Evolutionary conservation across 2,797 vertebrate species (phyloP).

Genomic region (Acanthurus lineatus): DNA sequence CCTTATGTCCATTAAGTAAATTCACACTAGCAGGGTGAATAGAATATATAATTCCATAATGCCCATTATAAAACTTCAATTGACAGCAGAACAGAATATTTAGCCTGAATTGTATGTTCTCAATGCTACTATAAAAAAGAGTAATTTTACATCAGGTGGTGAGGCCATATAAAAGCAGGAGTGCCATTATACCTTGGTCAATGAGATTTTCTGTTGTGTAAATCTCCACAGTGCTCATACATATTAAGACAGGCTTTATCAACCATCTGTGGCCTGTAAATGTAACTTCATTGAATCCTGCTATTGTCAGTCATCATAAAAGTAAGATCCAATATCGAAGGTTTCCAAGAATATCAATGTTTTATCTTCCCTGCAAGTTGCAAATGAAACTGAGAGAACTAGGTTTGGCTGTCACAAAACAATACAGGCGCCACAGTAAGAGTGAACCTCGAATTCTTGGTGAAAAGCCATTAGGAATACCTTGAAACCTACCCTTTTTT

Average conservation of each 20-base stretch:
- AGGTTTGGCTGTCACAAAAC: constrained; percentile 39
- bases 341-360: constrained; percentile 40
- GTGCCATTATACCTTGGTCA: constrained; percentile 39
- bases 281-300: constrained; percentile 37
- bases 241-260: constrained; percentile 41
- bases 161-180: constrained; percentile 24
- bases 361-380: constrained; percentile 29
- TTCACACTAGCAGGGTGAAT: constrained; percentile 32
- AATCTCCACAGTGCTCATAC: constrained; percentile 37
- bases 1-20: constrained; percentile 56
- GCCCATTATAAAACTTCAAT: constrained; percentile 13
- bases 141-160: constrained; percentile 32
- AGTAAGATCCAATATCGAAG: constrained; percentile 39
- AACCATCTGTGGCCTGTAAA: constrained; percentile 38
- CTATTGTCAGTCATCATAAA: constrained; percentile 44
- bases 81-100: constrained; percentile 35
- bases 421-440: constrained; percentile 58
- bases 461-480: constrained; percentile 75
- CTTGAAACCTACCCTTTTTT: constrained; percentile 57
- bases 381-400: constrained; percentile 54
- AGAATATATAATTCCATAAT: constrained; percentile 35
- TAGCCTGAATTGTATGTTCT: constrained; percentile 5
- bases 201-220: constrained; percentile 37
- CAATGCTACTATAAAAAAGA: constrained; percentile 36
- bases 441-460: constrained; percentile 53